phyloP scores from a whole-genome alignment of 2,888 invertebrate genomes.

The Aethes cnicana region DNA sequence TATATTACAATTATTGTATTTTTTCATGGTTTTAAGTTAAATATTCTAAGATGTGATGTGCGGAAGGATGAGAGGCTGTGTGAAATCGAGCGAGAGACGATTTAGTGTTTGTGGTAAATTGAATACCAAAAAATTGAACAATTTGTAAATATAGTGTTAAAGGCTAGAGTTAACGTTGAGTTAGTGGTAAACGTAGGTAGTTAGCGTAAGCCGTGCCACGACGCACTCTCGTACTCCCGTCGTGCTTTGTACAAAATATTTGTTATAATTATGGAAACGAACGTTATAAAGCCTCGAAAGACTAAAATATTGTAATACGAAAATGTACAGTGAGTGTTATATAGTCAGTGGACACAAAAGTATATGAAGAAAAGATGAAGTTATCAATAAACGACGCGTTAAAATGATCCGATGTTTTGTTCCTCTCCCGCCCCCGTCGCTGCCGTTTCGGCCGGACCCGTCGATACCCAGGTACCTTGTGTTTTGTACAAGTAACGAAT shows the following conservation, averaged over 20 bases:
- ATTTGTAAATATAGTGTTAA: conserved; percentile 80
- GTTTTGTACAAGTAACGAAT: too few species aligned
- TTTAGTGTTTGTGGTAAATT: conserved; percentile 74
- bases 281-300: conserved; percentile 78
- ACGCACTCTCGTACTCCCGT: conserved; percentile 71
- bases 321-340: conserved; percentile 83
- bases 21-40: conserved; percentile 78
- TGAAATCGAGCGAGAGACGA: conserved; percentile 64
- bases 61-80: conserved; percentile 63
- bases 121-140: conserved; percentile 82
- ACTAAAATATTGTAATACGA: conserved; percentile 81
- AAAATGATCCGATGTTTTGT: conserved; percentile 78
- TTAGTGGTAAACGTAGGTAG: conserved; percentile 74
- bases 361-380: conserved; percentile 80
- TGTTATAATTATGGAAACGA: conserved; percentile 78
- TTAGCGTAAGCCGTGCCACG: conserved; percentile 77
- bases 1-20: conserved; percentile 79
- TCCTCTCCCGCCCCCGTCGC: conserved; percentile 51
- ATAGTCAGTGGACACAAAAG: conserved; percentile 83
- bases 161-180: conserved; percentile 66
- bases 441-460: background rate
- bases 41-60: conserved; percentile 72
- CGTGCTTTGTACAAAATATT: conserved; percentile 82
- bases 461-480: too few species aligned
- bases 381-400: conserved; percentile 81